Conservation (phyloP, 2,888 invertebrate species). For the Catocala fraxini region DNA sequence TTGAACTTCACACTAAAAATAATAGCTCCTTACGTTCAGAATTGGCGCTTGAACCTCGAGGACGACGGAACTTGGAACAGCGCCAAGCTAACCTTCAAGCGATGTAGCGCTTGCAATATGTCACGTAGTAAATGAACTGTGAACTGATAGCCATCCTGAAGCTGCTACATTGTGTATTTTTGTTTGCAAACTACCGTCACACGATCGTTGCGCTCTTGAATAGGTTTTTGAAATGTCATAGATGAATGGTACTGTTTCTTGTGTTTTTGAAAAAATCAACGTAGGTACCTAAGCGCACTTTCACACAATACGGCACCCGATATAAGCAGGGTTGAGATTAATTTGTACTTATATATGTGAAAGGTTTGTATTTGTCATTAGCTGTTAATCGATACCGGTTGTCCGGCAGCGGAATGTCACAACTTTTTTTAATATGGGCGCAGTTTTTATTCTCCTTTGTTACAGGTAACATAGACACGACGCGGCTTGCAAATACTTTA, state of each 20-base stretch:
- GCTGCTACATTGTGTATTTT: slow-evolving; percentile 49
- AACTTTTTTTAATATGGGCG: no score
- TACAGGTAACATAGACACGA: no score
- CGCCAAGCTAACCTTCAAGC: slow-evolving; percentile 56
- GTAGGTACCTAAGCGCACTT: no score
- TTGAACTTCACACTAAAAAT: slow-evolving; percentile 63
- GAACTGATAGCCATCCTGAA: slow-evolving; percentile 53
- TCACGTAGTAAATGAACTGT: slow-evolving; percentile 52
- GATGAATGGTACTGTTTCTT: slow-evolving; percentile 4
- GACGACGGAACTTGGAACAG: slow-evolving; percentile 45
- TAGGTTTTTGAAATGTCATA: slow-evolving; percentile 28
- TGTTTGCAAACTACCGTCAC: slow-evolving; percentile 45
- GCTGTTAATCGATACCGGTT: no score
- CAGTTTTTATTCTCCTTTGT: no score
- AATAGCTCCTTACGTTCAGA: slow-evolving; percentile 57
- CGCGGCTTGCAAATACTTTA: no score
- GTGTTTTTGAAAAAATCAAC: background rate
- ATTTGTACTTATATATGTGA: no score
- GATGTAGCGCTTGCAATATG: slow-evolving; percentile 51
- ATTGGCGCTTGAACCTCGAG: slow-evolving; percentile 53
- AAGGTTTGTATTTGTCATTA: no score
- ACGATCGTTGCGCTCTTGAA: slow-evolving; percentile 30
- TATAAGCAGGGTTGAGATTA: no score
- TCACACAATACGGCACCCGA: no score
- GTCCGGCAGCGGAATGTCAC: no score